Conservation (phyloP, 64 coral and sea anemone genomes). For the Montipora foliosa region DNA sequence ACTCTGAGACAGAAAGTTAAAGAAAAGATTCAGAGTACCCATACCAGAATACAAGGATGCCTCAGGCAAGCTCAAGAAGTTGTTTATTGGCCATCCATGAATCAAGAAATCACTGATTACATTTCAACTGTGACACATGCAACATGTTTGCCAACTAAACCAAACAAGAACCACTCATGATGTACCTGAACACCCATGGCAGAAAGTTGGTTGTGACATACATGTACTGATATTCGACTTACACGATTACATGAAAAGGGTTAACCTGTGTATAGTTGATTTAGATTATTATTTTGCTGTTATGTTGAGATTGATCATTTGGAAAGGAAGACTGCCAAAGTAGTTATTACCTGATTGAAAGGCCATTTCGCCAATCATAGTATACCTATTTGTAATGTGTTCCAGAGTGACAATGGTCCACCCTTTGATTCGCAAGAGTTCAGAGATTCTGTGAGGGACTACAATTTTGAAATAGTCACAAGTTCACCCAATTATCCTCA, state of each 20-base stretch:
- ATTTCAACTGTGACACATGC: slow-evolving; percentile 17
- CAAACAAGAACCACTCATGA: slow-evolving; percentile 10
- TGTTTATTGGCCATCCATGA: too few species aligned
- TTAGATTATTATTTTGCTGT: too few species aligned
- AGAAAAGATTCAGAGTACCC: slow-evolving; percentile 8
- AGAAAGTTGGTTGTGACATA: slow-evolving; percentile 49
- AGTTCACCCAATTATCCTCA: not conserved
- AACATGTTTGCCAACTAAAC: not conserved
- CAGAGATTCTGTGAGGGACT: not conserved
- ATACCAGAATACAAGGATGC: slow-evolving; percentile 14
- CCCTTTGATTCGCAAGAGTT: not conserved
- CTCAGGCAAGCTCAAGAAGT: not conserved
- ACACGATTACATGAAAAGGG: not conserved
- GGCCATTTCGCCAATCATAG: slow-evolving; percentile 51
- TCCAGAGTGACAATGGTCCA: slow-evolving; percentile 31
- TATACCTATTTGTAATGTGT: slow-evolving; percentile 8
- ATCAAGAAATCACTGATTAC: not conserved
- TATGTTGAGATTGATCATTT: too few species aligned
- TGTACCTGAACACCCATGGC: not conserved
- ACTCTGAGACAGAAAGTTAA: slow-evolving; percentile 3
- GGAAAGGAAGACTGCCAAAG: slow-evolving; percentile 39
- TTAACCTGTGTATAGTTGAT: not conserved
- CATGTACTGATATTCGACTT: not conserved
- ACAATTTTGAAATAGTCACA: not conserved
- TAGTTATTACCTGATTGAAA: slow-evolving; percentile 35